phyloP scores from a whole-genome alignment of 1,140 invertebrate genomes.

The Cyphomyrmex costatus region DNA sequence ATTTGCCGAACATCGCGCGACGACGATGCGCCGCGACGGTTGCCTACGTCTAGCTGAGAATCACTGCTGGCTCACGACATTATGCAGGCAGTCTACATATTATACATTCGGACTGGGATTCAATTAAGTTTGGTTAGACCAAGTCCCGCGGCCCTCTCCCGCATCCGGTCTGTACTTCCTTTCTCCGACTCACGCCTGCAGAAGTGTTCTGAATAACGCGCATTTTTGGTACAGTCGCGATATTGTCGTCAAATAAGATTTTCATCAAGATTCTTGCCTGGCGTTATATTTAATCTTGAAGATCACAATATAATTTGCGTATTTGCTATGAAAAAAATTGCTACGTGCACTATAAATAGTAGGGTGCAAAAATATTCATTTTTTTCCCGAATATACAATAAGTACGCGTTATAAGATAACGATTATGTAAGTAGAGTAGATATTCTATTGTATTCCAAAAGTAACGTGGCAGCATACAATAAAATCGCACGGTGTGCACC shows the following conservation, averaged over 20 bases:
- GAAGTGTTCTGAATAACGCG: constrained; percentile 75
- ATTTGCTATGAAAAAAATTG: background rate
- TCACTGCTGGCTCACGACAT: constrained; percentile 83
- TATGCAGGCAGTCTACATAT: constrained; percentile 87
- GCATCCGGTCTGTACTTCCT: constrained; percentile 67
- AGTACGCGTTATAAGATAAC: background rate
- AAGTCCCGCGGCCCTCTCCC: constrained; percentile 62
- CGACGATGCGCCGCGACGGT: background rate
- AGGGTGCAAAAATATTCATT: background rate
- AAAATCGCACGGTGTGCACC: background rate
- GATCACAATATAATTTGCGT: background rate
- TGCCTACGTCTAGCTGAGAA: constrained; percentile 73
- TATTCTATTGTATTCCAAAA: background rate
- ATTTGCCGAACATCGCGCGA: constrained; percentile 73
- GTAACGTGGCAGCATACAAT: background rate
- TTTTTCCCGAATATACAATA: background rate
- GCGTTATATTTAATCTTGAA: background rate
- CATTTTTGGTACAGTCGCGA: constrained; percentile 37
- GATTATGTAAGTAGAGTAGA: background rate
- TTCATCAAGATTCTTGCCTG: background rate
- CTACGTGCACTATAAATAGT: background rate
- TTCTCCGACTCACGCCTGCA: constrained; percentile 56
- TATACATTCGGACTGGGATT: constrained; percentile 87
- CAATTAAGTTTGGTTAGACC: constrained; percentile 87
- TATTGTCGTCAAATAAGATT: constrained; percentile 33